Base-by-base conservation (phyloP, 2,797 vertebrate species). In the Anabacerthia variegaticeps region DNA sequence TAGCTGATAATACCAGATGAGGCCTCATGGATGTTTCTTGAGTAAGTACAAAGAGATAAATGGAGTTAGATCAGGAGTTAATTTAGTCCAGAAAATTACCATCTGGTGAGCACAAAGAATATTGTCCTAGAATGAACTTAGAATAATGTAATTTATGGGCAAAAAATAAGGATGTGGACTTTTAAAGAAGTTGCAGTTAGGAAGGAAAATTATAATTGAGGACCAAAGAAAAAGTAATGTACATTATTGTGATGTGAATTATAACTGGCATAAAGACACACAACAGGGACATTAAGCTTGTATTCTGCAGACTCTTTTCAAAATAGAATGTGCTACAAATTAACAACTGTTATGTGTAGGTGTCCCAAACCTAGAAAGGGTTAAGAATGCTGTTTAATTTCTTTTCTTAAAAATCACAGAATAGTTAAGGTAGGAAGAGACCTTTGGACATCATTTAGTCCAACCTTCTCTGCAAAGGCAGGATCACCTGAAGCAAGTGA, bases 311-410 rank as follows among this genome's bases (percentile, higher is more conserved):
- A 84, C 26, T 88, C 26, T 83, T 91, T 92, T 95, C 43, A 74
- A 74, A 88, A 83, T 16, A 84, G 46, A 85, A 67, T 46, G 20
- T 80, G 76, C n/a, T 95, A 85, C 82, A 93, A 89, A 83, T 89
- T 85, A 83, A 24, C 62, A 86, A 78, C 58, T 48, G 36, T 36
- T 72, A 58, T 34, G 36, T 66, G 79, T 78, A 83, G 66, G 73
- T 65, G 51, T 92, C 27, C 58, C 58, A 75, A 10, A 8, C 36
- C 67, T 76, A 85, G 63, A 87, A 92, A 72, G 32, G 30, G 8
- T 85, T 74, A 59, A 34, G 22, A 74, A 52, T 61, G 15, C 5
- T 88, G 24, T 56, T 61, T 61, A 44, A 15, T 43, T 46, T 87
- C 4, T 74, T 90, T 62, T 44, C 56, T 85, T 78, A 22, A 65